Percentiles rank a stretch among this genome's conserved stretches.
Evolutionary conservation across 1,140 invertebrate species (phyloP).

Genomic region (Drosophila burlai): DNA sequence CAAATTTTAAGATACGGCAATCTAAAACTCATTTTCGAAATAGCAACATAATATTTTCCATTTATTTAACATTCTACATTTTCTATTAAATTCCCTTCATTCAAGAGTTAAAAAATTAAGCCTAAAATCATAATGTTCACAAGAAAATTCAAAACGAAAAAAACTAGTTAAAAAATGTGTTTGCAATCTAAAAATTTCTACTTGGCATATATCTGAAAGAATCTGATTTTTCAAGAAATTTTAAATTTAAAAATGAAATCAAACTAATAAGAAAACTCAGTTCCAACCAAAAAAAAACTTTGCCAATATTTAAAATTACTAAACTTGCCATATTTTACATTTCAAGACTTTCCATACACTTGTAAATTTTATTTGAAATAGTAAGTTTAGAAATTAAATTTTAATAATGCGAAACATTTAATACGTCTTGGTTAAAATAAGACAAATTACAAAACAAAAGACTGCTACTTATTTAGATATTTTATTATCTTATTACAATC

Average conservation of each 20-base stretch:
- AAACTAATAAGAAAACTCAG: neutral
- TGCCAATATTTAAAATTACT: neutral
- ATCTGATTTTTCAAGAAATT: neutral
- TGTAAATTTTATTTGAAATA: neutral
- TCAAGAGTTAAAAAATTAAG: neutral
- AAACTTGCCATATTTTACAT: neutral
- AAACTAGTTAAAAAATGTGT: neutral
- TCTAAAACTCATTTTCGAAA: neutral
- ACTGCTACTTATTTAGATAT: constrained; percentile 1
- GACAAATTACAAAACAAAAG: neutral
- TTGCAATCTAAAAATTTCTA: neutral
- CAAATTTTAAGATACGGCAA: neutral
- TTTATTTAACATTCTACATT: neutral
- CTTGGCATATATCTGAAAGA: too few species aligned
- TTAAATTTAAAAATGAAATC: too few species aligned
- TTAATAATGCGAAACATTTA: neutral
- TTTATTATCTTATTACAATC: neutral
- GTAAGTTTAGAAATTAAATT: neutral
- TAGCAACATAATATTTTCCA: neutral
- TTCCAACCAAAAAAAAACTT: neutral
- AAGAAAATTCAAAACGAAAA: neutral
- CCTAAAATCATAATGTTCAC: neutral
- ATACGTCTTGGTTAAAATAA: neutral
- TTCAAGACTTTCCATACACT: neutral
- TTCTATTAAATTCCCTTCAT: neutral